Conservation (phyloP, 1,140 invertebrate species). For the Tachypleus tridentatus region DNA sequence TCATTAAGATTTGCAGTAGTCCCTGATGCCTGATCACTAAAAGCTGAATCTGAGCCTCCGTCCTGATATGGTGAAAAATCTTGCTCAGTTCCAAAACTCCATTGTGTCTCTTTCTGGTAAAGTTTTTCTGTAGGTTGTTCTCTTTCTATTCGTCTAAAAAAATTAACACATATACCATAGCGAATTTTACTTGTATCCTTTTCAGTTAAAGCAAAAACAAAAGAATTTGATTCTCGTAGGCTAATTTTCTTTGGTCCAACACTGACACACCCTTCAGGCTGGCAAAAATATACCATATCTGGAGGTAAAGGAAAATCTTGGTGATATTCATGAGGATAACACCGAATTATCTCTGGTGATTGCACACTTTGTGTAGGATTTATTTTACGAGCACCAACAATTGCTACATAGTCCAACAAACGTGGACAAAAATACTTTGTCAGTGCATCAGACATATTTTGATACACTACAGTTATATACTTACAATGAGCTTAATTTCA, state of each 20-base stretch:
- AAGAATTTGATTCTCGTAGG: conserved; percentile 79
- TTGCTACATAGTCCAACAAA: conserved; percentile 81
- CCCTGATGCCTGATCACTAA: no score
- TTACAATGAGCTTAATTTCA: no score
- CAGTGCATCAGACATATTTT: conserved; percentile 22
- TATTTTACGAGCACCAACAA: conserved; percentile 65
- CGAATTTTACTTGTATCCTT: conserved; percentile 78
- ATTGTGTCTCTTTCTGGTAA: no score
- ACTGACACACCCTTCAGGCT: conserved; percentile 93
- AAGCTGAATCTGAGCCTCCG: no score
- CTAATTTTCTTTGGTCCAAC: conserved; percentile 74
- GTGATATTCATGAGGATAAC: conserved; percentile 96
- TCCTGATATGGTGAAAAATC: no score
- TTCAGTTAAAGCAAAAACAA: conserved; percentile 97
- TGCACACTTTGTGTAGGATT: conserved; percentile 31
- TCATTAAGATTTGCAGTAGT: not conserved
- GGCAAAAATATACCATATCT: conserved; percentile 99
- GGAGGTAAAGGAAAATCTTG: conserved; percentile 87
- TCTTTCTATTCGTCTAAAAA: conserved; percentile 72
- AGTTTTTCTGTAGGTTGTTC: conserved; percentile 8
- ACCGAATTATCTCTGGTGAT: conserved; percentile 75
- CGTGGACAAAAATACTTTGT: conserved; percentile 47
- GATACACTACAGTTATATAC: no score
- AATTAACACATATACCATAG: conserved; percentile 96
- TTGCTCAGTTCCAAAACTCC: no score